Evolutionary conservation across 1,140 invertebrate species (phyloP), one percentile per base, ranked within the genome.

Genomic region (Drosophila obscura): DNA sequence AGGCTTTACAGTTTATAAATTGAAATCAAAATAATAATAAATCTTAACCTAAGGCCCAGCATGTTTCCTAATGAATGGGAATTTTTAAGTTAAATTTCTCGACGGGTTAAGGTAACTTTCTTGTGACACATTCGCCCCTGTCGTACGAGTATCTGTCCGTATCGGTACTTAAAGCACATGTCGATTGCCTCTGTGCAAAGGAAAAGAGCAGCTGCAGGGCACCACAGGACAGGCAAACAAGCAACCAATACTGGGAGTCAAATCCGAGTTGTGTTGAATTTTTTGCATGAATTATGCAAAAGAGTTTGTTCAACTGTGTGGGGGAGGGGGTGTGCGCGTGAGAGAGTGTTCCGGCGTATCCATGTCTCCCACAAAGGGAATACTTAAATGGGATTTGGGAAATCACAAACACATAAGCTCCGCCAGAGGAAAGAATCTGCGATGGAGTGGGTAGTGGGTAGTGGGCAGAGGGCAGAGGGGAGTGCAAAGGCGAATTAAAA

Each of bases 361-460:
- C 53, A 61, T 7, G 43, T 13, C 61, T 77, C 69, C 74, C 77
- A 87, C 78, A 82, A 81, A 82, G 81, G 82, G 81, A 87, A 85
- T 81, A 72, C 78, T 75, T 85, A 87, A 85, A 85, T 87, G 82
- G 78, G 81, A 85, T 85, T 85, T 85, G 81, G 81, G 81, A 85
- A 85, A 85, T 85, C 81, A 82, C 65, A 82, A 74, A 50, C 55
- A 53, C 28, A 45, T 43, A 31, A 7, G 44, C 31, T 35, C 9
- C 31, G 31, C 31, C 31, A 56, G 19, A 62, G 26, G 22, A n/a
- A 24, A 7, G n/a, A 57, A 52, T 45, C 56, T 49, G 5, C 48
- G 35, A 57, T 43, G 11, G 76, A 62, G 56, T 49, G 19, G 45
- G 41, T 43, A 15, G 44, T 11, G 43, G 19, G 52, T 68, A 80